These are phyloP conservation scores for Drosophila paramelanica DNA, from an alignment of 2,888 invertebrate species.

Conservation along the genomic window DNA sequence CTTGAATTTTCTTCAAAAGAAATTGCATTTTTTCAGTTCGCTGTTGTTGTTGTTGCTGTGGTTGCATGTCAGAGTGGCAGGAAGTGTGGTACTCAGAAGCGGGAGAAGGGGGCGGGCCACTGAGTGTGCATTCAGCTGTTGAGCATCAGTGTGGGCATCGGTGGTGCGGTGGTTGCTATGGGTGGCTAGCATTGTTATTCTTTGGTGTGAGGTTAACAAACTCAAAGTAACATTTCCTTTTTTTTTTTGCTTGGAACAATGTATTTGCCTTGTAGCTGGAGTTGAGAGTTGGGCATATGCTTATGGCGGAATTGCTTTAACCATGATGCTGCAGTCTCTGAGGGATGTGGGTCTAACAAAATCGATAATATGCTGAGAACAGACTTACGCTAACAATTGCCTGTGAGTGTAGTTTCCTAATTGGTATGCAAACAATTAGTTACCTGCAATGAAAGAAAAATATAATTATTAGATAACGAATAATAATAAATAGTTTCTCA, in stretches of 20 bases:
- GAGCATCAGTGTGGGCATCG: conserved; percentile 32
- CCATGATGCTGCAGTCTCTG: conserved; percentile 22
- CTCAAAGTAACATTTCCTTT: conserved; percentile 55
- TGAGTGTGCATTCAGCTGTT: conserved; percentile 60
- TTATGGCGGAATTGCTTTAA: conserved; percentile 18
- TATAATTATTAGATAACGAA: not conserved
- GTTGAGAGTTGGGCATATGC: conserved; percentile 44
- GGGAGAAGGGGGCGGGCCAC: not conserved
- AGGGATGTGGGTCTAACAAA: conserved; percentile 41
- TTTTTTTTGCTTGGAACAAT: conserved; percentile 14
- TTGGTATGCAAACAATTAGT: conserved; percentile 27
- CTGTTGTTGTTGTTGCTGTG: conserved; percentile 42
- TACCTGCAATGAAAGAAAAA: conserved; percentile 61
- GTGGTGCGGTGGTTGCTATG: conserved; percentile 55
- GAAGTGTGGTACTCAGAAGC: not conserved
- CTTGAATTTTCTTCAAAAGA: conserved; percentile 59
- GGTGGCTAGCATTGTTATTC: conserved; percentile 35
- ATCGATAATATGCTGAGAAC: conserved; percentile 39
- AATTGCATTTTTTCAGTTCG: conserved; percentile 55
- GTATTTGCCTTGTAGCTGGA: conserved; percentile 11
- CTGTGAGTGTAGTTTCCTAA: conserved; percentile 2
- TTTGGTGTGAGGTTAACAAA: conserved; percentile 43
- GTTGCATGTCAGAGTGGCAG: conserved; percentile 59
- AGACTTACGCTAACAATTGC: conserved; percentile 35
- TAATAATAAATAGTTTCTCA: not conserved